Evolutionary conservation across 2,113 vertebrate species (phyloP).

Genomic region (Cololabis saira): DNA sequence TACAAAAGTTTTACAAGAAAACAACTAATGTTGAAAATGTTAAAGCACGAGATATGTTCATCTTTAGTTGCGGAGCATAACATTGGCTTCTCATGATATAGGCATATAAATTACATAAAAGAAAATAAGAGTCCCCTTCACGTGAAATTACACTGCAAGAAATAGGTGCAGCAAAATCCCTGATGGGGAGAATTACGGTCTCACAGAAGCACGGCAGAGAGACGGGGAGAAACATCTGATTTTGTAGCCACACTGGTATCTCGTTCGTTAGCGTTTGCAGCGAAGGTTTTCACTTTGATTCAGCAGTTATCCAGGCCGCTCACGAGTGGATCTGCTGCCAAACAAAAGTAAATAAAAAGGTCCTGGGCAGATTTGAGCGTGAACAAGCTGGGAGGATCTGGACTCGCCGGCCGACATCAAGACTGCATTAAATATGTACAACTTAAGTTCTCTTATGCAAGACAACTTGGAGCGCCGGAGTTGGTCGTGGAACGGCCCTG

Average conservation of each 20-base stretch:
- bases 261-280: slow-evolving; percentile 13
- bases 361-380: not conserved
- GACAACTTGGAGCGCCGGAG: not conserved
- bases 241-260: slow-evolving; percentile 8
- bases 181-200: not conserved
- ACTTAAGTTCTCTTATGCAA: not conserved
- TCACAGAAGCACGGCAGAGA: not conserved
- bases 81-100: too few species aligned
- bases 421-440: slow-evolving; percentile 5
- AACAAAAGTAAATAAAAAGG: slow-evolving; percentile 10
- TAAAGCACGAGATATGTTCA: not conserved
- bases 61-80: not conserved
- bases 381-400: slow-evolving; percentile 11
- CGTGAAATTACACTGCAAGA: not conserved
- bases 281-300: slow-evolving; percentile 20
- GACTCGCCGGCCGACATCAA: not conserved
- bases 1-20: too few species aligned
- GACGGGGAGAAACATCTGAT: not conserved
- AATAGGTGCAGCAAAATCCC: not conserved
- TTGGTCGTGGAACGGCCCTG: not conserved
- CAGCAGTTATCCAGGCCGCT: slow-evolving; percentile 6
- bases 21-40: too few species aligned
- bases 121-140: too few species aligned
- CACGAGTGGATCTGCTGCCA: slow-evolving; percentile 24
- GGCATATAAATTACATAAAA: too few species aligned